Evolutionary conservation across 2,888 invertebrate species (phyloP), one percentile per base, ranked within the genome.

Genomic region (Melolontha melolontha): DNA sequence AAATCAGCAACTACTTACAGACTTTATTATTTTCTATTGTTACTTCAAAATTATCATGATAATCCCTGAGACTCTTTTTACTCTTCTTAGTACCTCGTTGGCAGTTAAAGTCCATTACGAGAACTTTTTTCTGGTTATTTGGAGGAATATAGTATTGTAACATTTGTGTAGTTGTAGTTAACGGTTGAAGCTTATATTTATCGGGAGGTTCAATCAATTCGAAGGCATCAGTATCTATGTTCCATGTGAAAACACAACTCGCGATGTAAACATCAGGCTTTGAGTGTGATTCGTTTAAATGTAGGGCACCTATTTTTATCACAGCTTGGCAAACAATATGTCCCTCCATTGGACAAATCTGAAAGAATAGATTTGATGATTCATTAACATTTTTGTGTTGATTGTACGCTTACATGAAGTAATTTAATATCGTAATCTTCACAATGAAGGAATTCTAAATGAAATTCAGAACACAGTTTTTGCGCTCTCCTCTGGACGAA

Each of bases 351-450:
- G 84, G 83, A 76, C 84, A 84, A 70, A 84, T 78, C 84, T 84
- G 62, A 12, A 79, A 79, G 70, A 7, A 59, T 11, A 44, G 27
- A 14, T 16, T 54, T 22, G 22, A 22, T 1, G 17, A 17, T 47
- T 1, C 6, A 4, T 4, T n/a, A 12, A 11, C 22, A 42, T 16
- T 16, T 5, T 34, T 34, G 1, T 34, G 16, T 39, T 12, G 11
- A 5, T 57, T 14, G 14, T 44, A 54, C 50, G 74, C 77, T 82
- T 78, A 84, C 84, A 74, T 83, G 78, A 65, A 82, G 75, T 70
- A 84, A 77, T 78, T 82, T 82, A 69, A 84, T 81, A 74, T 84
- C 84, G 70, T 84, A 84, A 69, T 84, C 84, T 71, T 82, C 81
- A 72, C 83, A 84, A 75, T 83, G 81, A 47, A 81, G 75, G 72